Evolutionary conservation across 2,888 invertebrate species (phyloP), one percentile per base, ranked within the genome.

Genomic region (Lymantria dispar): DNA sequence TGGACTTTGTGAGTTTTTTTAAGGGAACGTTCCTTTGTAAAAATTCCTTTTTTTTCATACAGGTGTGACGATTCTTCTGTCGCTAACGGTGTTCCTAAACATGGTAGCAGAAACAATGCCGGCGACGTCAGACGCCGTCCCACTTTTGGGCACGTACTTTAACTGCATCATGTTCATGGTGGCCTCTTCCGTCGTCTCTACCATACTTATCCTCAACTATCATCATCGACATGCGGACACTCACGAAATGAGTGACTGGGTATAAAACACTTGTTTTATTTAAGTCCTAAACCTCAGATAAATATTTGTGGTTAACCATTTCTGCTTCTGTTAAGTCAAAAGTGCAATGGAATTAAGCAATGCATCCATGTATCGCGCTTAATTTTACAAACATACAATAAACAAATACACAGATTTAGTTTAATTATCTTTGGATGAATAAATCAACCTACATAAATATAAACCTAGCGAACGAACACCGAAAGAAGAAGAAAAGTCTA

Each of bases 161-260:
- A 98, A 98, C 93, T 98, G 98, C 93, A 98, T 98, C 92, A 99
- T 99, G 99, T 98, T 98, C 92, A 98, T 98, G 98, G 98, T 98
- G 92, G 98, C 98, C 76, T 97, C 98, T 77, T 98, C 98, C 70
- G 98, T 99, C 85, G 98, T 98, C 81, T 98, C 98, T 87, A 99
- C 98, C 65, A 98, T 99, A 83, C 95, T 98, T 79, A 98, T 99
- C 86, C 95, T 99, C 80, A 99, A 98, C 93, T 98, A 98, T 92
- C 98, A 99, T 92, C 98, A 98, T 93, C 95, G 98, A 81, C 98
- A 97, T 88, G 95, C 98, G 74, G 98, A 98, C 91, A 98, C 98
- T 70, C 98, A 98, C 92, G 96, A 96, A 91, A 98, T 99, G 98
- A 97, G 98, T 80, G 95, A 96, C 84, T 98, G 98, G 98, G 98